phyloP scores from a whole-genome alignment of 2,113 vertebrate species.

The Machaerirhynchus nigripectus region DNA sequence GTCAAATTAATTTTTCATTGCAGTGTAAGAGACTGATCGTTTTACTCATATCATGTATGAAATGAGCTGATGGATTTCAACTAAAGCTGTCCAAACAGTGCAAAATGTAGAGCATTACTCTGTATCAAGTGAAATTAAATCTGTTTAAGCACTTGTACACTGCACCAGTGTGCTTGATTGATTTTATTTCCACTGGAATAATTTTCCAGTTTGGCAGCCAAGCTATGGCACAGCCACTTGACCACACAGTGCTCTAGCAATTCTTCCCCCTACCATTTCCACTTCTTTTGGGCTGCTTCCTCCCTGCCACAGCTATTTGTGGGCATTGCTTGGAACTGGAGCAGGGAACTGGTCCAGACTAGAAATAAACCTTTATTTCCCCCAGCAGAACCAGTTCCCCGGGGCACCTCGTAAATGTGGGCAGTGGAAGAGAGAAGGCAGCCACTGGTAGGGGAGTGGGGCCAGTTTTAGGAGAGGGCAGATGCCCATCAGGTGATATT shows the following conservation, averaged over 20 bases:
- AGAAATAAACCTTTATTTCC: not conserved
- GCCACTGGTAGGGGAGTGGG: not conserved
- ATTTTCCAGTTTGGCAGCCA: not conserved
- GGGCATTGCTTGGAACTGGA: not conserved
- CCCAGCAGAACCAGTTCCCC: not conserved
- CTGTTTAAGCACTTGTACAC: not conserved
- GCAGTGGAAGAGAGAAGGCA: not conserved
- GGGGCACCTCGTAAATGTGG: rapidly evolving
- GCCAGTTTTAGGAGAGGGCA: not conserved
- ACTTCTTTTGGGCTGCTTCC: not conserved
- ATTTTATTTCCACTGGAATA: not conserved
- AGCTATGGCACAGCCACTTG: not conserved
- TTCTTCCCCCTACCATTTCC: not conserved
- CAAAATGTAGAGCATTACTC: not conserved
- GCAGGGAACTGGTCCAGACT: not conserved
- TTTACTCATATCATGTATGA: not conserved
- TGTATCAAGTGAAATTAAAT: not conserved
- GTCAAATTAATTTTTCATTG: not conserved
- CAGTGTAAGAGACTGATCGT: not conserved
- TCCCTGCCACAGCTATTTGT: not conserved
- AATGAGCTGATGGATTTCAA: not conserved
- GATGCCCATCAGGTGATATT: not conserved
- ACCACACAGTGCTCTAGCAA: not conserved
- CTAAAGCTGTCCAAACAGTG: not conserved
- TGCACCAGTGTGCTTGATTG: not conserved